Conservation (phyloP, 2,113 vertebrate genomes). For the Gopherus evgoodei region DNA sequence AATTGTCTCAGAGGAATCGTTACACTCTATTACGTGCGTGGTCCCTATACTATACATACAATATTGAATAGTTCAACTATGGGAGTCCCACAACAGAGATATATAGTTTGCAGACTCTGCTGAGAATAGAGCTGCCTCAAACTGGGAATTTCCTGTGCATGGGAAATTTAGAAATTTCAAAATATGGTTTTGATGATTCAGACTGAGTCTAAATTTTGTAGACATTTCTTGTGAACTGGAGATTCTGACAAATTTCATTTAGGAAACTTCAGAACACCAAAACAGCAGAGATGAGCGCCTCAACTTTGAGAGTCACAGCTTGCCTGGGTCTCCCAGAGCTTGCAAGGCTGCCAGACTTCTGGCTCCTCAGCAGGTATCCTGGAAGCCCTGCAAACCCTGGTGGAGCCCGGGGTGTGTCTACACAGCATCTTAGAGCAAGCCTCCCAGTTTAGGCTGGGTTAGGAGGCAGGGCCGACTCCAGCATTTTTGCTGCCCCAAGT, state of each 20-base stretch:
- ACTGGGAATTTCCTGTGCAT: neutral
- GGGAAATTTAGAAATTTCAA: neutral
- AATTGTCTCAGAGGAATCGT: neutral
- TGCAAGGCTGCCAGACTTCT: neutral
- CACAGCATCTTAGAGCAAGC: neutral
- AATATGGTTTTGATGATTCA: neutral
- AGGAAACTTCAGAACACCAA: neutral
- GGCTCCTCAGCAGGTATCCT: neutral
- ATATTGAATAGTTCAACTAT: constrained; percentile 42
- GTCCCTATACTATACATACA: neutral
- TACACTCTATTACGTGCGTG: neutral
- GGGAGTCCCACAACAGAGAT: constrained; percentile 5
- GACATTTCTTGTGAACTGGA: neutral
- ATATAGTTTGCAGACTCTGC: neutral
- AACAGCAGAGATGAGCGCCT: neutral
- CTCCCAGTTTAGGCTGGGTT: neutral
- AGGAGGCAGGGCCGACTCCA: no score
- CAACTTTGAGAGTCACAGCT: neutral
- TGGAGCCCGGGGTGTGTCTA: neutral
- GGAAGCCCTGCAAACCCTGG: neutral
- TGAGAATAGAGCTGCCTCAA: neutral
- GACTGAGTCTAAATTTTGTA: neutral
- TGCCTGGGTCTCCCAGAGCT: neutral
- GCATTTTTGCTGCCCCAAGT: no score
- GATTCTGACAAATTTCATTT: neutral